These are phyloP conservation scores for Actinemys pallida DNA, from an alignment of 2,113 vertebrate species.

Conservation along the genomic window DNA sequence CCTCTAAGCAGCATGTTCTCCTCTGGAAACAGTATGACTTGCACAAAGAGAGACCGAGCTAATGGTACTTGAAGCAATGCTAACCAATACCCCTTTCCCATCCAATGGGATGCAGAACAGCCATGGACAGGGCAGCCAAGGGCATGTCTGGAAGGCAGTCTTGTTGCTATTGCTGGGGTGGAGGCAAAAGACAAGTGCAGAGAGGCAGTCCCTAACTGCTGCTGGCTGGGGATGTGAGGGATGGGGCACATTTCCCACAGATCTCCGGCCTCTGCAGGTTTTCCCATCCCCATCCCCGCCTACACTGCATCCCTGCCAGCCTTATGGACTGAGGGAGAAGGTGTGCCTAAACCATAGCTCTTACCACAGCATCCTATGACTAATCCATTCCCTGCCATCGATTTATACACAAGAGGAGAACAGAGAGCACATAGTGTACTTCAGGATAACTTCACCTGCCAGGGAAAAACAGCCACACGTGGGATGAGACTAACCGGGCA, in stretches of 20 bases:
- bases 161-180: rapidly evolving
- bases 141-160: rapidly evolving
- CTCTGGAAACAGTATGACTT: neutral
- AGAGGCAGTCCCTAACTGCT: neutral
- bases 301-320: rapidly evolving
- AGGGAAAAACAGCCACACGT: neutral
- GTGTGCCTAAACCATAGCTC: rapidly evolving
- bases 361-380: neutral
- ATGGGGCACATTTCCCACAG: neutral
- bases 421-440: neutral
- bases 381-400: neutral
- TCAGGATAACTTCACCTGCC: neutral
- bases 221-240: rapidly evolving
- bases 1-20: neutral
- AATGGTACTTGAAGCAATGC: neutral
- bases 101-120: neutral
- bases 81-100: neutral
- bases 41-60: neutral
- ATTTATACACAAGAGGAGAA: neutral
- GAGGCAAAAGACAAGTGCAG: neutral
- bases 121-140: neutral
- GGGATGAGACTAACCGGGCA: neutral
- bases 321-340: rapidly evolving
- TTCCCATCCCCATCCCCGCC: neutral
- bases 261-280: neutral